Conservation (phyloP, 2,113 vertebrate genomes). For the Crotalus horridus region DNA sequence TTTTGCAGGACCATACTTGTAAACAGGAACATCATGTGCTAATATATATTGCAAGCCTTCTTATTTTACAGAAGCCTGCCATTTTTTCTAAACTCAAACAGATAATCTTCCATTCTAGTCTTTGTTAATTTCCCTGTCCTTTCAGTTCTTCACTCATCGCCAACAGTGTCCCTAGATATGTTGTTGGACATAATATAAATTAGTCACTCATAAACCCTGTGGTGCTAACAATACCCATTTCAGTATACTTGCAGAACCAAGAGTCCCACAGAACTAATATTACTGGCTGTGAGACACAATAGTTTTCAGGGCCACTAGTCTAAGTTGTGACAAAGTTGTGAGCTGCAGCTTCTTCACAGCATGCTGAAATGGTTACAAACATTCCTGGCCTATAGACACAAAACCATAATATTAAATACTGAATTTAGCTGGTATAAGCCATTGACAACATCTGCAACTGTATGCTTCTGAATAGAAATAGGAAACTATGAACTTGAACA, state of each 20-base stretch:
- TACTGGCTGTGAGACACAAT: not conserved
- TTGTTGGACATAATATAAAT: not conserved
- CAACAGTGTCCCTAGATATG: not conserved
- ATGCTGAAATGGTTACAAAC: not conserved
- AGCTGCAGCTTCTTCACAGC: not conserved
- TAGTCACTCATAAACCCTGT: not conserved
- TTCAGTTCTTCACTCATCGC: not conserved
- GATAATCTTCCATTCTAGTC: not conserved
- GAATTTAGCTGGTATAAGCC: not conserved
- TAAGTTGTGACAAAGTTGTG: not conserved
- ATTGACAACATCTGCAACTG: not conserved
- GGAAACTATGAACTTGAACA: not conserved
- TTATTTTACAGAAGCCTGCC: not conserved
- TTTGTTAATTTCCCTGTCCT: not conserved
- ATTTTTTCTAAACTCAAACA: not conserved
- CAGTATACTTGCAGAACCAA: not conserved
- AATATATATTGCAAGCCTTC: not conserved
- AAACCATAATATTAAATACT: not conserved
- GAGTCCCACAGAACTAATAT: not conserved
- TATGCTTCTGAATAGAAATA: not conserved
- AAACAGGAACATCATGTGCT: not conserved
- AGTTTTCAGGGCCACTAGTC: not conserved
- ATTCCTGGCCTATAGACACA: not conserved
- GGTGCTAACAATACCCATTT: not conserved
- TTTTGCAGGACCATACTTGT: not conserved